Conservation (phyloP, 2,888 invertebrate species). For the Labia minor region DNA sequence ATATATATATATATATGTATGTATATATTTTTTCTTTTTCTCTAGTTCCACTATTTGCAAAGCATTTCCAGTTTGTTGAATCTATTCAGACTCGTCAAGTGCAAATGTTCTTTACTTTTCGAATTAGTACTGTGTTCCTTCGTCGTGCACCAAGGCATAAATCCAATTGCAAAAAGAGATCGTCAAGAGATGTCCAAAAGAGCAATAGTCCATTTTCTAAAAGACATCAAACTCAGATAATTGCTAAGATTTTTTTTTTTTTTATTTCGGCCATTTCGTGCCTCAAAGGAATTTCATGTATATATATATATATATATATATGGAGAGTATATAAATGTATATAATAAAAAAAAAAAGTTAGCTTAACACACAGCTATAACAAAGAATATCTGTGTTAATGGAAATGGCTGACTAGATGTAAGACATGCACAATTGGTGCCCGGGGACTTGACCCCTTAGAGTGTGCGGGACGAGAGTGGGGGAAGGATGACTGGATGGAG, state of each 20-base stretch:
- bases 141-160: background rate
- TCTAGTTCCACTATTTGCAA: too few species aligned
- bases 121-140: background rate
- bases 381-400: constrained; percentile 13
- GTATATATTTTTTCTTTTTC: too few species aligned
- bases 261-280: background rate
- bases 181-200: background rate
- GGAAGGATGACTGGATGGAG: too few species aligned
- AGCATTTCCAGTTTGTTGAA: background rate
- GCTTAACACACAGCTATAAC: background rate
- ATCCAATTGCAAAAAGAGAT: background rate
- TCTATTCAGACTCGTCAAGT: background rate
- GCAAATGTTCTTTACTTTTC: background rate
- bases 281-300: background rate
- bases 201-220: background rate
- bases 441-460: background rate
- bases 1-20: too few species aligned
- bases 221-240: background rate
- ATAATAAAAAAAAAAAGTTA: background rate
- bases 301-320: background rate
- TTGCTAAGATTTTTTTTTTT: background rate
- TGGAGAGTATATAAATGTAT: background rate
- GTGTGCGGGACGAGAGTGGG: too few species aligned
- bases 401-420: background rate
- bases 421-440: background rate